Percentiles rank a stretch among this genome's conserved stretches.
Evolutionary conservation across 1,140 invertebrate species (phyloP).

Genomic region (Dreissena rostriformis): DNA sequence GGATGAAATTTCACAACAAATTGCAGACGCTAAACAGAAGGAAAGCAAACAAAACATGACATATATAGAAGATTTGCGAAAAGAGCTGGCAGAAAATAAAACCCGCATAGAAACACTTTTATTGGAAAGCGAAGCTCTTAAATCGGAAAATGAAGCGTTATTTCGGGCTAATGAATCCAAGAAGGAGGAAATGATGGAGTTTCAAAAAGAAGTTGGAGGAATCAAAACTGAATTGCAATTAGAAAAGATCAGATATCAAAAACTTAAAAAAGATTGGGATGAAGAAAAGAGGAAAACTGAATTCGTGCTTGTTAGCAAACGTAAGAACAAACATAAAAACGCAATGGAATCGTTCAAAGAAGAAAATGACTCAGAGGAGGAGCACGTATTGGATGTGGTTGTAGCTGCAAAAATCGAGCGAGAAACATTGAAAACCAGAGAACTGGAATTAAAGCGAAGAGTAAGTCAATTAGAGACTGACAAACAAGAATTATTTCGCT

Average conservation of each 20-base stretch:
- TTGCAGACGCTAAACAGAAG: slow-evolving; percentile 15
- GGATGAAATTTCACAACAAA: slow-evolving; percentile 9
- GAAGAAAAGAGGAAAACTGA: slow-evolving; percentile 49
- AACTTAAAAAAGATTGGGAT: slow-evolving; percentile 48
- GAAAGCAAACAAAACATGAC: slow-evolving; percentile 13
- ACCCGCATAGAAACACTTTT: slow-evolving; percentile 36
- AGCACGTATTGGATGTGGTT: slow-evolving; percentile 38
- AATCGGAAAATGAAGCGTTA: slow-evolving; percentile 53
- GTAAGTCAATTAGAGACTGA: slow-evolving; percentile 42
- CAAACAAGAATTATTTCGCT: slow-evolving; percentile 51
- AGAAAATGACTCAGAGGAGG: slow-evolving; percentile 50
- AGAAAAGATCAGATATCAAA: slow-evolving; percentile 37
- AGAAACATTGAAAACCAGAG: slow-evolving; percentile 21
- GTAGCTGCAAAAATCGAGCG: slow-evolving; percentile 33
- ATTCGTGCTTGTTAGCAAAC: slow-evolving; percentile 53
- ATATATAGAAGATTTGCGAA: slow-evolving; percentile 50
- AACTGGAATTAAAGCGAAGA: slow-evolving; percentile 21
- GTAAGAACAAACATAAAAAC: not conserved
- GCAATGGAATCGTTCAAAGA: slow-evolving; percentile 23
- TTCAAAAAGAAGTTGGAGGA: slow-evolving; percentile 39
- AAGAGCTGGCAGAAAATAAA: slow-evolving; percentile 35
- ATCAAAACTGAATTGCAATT: slow-evolving; percentile 40
- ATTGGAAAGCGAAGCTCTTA: slow-evolving; percentile 50
- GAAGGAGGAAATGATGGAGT: slow-evolving; percentile 48
- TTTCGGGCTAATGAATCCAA: slow-evolving; percentile 52